phyloP scores from a whole-genome alignment of 2,888 invertebrate genomes.

The Watsonalla binaria region DNA sequence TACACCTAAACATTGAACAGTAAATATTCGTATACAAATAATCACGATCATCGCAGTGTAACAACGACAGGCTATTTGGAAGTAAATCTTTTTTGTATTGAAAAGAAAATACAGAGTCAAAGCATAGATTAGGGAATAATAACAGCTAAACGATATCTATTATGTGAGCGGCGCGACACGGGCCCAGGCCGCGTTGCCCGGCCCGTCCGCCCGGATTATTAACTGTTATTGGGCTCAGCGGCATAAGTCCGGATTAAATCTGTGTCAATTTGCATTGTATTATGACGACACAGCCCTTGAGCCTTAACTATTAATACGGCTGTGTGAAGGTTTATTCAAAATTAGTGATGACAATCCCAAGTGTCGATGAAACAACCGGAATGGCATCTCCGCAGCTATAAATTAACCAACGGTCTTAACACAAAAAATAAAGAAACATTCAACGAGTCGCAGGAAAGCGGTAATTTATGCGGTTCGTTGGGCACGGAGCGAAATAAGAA shows the following conservation, averaged over 20 bases:
- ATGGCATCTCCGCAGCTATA: conserved; percentile 39
- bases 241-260: conserved; percentile 70
- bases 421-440: conserved; percentile 45
- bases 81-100: background rate
- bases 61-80: no score
- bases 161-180: conserved; percentile 10
- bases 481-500: conserved; percentile 45
- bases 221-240: conserved; percentile 65
- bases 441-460: conserved; percentile 47
- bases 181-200: conserved; percentile 21
- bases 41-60: no score
- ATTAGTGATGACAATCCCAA: conserved; percentile 26
- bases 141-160: conserved; percentile 16
- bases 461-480: conserved; percentile 59
- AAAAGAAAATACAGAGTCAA: conserved; percentile 11
- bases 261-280: conserved; percentile 74
- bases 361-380: conserved; percentile 23
- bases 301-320: conserved; percentile 60
- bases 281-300: conserved; percentile 61
- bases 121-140: conserved; percentile 3
- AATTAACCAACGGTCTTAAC: conserved; percentile 44
- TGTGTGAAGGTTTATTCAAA: conserved; percentile 50
- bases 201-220: conserved; percentile 46
- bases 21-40: no score
- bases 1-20: no score